Conservation (phyloP, 1,140 invertebrate genomes). For the Saxidomus purpurata region DNA sequence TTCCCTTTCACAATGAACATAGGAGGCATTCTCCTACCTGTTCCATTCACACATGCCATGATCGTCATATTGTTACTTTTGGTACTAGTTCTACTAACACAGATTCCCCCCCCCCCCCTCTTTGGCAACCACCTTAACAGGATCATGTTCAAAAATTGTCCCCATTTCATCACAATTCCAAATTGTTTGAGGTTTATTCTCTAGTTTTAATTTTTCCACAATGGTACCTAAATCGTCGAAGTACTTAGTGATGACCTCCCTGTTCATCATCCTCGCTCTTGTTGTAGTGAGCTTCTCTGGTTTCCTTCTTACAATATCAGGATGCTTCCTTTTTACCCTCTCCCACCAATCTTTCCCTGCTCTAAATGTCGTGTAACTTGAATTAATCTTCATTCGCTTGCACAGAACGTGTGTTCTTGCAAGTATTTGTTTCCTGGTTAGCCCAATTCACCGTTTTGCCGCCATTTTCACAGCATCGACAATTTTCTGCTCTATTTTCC, state of each 20-base stretch:
- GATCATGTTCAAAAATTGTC: conserved; percentile 21
- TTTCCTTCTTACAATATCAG: not conserved
- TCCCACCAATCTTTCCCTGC: not conserved
- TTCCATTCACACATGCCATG: conserved; percentile 45
- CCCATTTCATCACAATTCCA: conserved; percentile 37
- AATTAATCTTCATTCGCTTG: not conserved
- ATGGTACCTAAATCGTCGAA: not conserved
- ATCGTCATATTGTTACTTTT: not conserved
- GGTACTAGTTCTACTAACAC: not conserved
- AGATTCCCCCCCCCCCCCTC: conserved; percentile 46
- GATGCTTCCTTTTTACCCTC: not conserved
- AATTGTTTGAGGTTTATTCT: not conserved
- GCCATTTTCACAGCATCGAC: conserved; percentile 26
- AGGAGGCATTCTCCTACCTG: conserved; percentile 46
- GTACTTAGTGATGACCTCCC: not conserved
- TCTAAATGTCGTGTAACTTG: not conserved
- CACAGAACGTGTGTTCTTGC: conserved; percentile 25
- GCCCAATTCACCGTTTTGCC: conserved; percentile 17
- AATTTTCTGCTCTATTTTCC: conserved; percentile 13
- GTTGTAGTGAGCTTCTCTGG: not conserved
- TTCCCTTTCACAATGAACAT: conserved; percentile 67
- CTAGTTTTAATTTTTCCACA: not conserved
- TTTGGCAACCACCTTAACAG: conserved; percentile 26
- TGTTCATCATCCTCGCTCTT: not conserved
- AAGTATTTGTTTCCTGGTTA: conserved; percentile 6